Percentiles rank a stretch among this genome's conserved stretches.
Conservation (phyloP, 2,797 vertebrate genomes). For the Odontamblyopus rebecca region DNA sequence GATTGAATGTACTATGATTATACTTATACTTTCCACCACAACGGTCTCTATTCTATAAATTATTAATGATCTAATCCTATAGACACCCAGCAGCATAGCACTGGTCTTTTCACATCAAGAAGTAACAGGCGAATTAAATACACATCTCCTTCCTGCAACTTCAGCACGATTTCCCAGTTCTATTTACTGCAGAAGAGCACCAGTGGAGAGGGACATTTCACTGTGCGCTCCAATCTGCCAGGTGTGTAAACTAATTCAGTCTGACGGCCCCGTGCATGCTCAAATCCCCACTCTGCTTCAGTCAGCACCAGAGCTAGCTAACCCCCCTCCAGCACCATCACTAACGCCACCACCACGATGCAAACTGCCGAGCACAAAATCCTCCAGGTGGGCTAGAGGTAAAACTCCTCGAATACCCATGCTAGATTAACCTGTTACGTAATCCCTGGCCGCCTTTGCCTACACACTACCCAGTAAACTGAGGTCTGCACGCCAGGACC, state of each 20-base stretch:
- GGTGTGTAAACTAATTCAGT: slow-evolving; percentile 30
- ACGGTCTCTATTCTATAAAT: background rate
- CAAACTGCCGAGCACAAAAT: slow-evolving; percentile 47
- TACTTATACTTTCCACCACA: background rate
- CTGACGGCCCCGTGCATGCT: slow-evolving; percentile 33
- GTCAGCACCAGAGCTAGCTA: slow-evolving; percentile 32
- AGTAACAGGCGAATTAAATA: background rate
- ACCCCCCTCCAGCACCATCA: slow-evolving; percentile 3
- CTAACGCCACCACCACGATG: slow-evolving; percentile 16
- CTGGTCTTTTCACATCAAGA: background rate
- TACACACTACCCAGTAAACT: slow-evolving; percentile 35
- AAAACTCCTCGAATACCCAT: slow-evolving; percentile 41
- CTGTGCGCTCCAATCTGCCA: slow-evolving; percentile 1
- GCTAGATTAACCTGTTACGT: slow-evolving; percentile 56
- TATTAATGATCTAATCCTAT: background rate
- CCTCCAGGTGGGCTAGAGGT: slow-evolving; percentile 53
- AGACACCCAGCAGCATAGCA: background rate
- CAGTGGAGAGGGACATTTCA: slow-evolving; percentile 4
- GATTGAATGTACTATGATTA: too few relatives aligned
- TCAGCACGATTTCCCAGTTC: slow-evolving; percentile 4
- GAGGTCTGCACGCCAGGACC: slow-evolving; percentile 19
- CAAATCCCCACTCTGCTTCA: slow-evolving; percentile 49
- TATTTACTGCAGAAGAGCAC: slow-evolving; percentile 5
- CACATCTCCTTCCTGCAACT: slow-evolving; percentile 2
- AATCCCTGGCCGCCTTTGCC: slow-evolving; percentile 50